A percentile compares a stretch with the other conserved stretches of the same genome.
Conservation (phyloP, 2,113 vertebrate genomes). For the Cheilinus undulatus region DNA sequence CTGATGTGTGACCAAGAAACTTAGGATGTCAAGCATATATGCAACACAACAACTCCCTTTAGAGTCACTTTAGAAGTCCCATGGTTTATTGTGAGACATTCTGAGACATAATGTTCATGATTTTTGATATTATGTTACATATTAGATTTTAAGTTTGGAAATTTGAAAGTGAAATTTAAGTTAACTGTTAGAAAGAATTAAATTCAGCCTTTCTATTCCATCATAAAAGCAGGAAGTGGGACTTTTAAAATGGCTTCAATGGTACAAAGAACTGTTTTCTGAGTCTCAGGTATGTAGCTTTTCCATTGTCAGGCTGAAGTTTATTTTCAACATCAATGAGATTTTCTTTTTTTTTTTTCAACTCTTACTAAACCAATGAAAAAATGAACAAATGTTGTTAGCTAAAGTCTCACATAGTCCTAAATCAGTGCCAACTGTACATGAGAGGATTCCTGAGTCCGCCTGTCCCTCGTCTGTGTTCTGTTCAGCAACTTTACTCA, state of each 20-base stretch:
- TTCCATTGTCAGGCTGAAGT: neutral
- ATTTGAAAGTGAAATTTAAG: neutral
- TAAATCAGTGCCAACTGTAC: constrained; percentile 12
- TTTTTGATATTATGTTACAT: constrained; percentile 5
- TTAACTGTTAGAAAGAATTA: neutral
- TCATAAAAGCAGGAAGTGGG: constrained; percentile 27
- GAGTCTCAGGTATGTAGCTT: constrained; percentile 26
- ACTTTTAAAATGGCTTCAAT: constrained; percentile 29
- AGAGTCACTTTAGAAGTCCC: constrained; percentile 33
- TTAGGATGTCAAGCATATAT: constrained; percentile 8
- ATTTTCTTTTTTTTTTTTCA: neutral
- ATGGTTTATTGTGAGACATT: neutral
- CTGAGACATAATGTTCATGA: neutral
- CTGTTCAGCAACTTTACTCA: constrained; percentile 66
- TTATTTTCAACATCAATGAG: constrained; percentile 6
- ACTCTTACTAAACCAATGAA: neutral
- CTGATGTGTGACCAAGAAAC: constrained; percentile 3
- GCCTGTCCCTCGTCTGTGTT: constrained; percentile 62
- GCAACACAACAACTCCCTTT: constrained; percentile 8
- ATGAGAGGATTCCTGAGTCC: constrained; percentile 49
- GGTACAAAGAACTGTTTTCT: neutral
- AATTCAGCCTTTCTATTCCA: constrained; percentile 14
- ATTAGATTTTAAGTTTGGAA: constrained; percentile 3
- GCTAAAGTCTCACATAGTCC: neutral
- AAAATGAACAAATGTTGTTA: constrained; percentile 20